A percentile compares a stretch with the other conserved stretches of the same genome.
These are phyloP conservation scores for Drosophila nannoptera DNA, from an alignment of 1,140 invertebrate species.

Conservation along the genomic window DNA sequence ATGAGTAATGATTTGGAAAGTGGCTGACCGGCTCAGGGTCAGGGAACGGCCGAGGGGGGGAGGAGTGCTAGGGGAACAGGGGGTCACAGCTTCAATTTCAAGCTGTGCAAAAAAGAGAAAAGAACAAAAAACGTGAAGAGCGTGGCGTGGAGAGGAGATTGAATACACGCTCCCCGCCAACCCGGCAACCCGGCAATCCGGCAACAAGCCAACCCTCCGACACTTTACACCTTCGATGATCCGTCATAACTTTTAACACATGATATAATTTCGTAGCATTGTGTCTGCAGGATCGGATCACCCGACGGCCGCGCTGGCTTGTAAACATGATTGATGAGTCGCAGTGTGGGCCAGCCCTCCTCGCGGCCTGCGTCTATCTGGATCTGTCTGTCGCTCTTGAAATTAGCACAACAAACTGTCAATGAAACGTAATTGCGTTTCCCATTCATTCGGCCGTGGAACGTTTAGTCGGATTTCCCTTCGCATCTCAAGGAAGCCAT, in stretches of 20 bases:
- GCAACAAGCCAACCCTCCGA: conserved; percentile 54
- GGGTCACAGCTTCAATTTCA: conserved; percentile 56
- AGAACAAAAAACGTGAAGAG: background rate
- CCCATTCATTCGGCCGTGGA: conserved; percentile 51
- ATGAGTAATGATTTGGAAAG: conserved; percentile 71
- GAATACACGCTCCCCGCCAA: conserved; percentile 16
- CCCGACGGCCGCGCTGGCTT: conserved; percentile 8
- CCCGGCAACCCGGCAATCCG: too few species aligned
- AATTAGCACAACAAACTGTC: conserved; percentile 76
- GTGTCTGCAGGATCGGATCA: conserved; percentile 58
- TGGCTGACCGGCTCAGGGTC: conserved; percentile 10
- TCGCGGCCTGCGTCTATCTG: conserved; percentile 1
- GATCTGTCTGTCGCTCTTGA: conserved; percentile 19
- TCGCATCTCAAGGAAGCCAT: too few species aligned
- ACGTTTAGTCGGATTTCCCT: background rate
- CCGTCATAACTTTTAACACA: conserved; percentile 78
- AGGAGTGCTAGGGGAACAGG: too few species aligned
- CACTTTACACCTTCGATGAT: conserved; percentile 77
- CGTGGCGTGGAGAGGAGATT: background rate
- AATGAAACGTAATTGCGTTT: conserved; percentile 70
- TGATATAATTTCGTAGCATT: conserved; percentile 74
- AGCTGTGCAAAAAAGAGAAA: conserved; percentile 65
- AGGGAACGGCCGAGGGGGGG: background rate
- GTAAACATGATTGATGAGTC: conserved; percentile 70
- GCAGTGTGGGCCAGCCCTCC: background rate